Percentiles rank a stretch among this genome's conserved stretches.
These are phyloP conservation scores for Netta rufina DNA, from an alignment of 2,797 vertebrate species.

Conservation along the genomic window DNA sequence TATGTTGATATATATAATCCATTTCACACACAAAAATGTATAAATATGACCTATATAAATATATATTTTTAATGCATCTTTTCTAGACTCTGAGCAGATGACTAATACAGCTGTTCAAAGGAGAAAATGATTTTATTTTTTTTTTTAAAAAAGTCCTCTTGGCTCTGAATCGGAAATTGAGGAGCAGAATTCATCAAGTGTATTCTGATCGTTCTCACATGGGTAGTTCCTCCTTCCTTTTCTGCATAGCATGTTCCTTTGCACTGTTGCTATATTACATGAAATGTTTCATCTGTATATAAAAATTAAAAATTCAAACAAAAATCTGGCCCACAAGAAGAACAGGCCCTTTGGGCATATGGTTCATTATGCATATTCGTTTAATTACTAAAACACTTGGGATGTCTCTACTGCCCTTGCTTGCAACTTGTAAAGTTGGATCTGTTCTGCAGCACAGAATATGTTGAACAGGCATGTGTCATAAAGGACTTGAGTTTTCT, in stretches of 20 bases:
- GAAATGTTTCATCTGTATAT: slow-evolving; percentile 84
- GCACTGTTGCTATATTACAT: slow-evolving; percentile 73
- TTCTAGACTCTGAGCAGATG: slow-evolving; percentile 73
- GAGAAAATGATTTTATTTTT: slow-evolving; percentile 13
- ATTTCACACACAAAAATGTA: slow-evolving; percentile 49
- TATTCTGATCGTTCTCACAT: slow-evolving; percentile 46
- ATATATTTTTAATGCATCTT: slow-evolving; percentile 51
- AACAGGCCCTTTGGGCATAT: slow-evolving; percentile 86
- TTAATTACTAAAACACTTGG: slow-evolving; percentile 86
- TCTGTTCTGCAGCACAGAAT: slow-evolving; percentile 73
- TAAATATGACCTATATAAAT: slow-evolving; percentile 66
- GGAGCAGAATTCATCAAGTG: slow-evolving; percentile 54
- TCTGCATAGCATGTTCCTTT: slow-evolving; percentile 67
- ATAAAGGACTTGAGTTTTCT: slow-evolving; percentile 62
- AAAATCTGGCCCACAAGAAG: slow-evolving; percentile 86
- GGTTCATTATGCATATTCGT: slow-evolving; percentile 87
- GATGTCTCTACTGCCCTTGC: slow-evolving; percentile 82
- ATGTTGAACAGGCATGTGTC: slow-evolving; percentile 72
- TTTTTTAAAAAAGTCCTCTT: slow-evolving; percentile 19
- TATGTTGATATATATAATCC: slow-evolving; percentile 64
- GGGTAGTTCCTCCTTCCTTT: slow-evolving; percentile 62
- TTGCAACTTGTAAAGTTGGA: slow-evolving; percentile 83
- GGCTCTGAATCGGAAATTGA: slow-evolving; percentile 67
- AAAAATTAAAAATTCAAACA: slow-evolving; percentile 89
- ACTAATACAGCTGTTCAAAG: slow-evolving; percentile 74